Conservation (phyloP, 2,888 invertebrate species). For the Salticus scenicus region DNA sequence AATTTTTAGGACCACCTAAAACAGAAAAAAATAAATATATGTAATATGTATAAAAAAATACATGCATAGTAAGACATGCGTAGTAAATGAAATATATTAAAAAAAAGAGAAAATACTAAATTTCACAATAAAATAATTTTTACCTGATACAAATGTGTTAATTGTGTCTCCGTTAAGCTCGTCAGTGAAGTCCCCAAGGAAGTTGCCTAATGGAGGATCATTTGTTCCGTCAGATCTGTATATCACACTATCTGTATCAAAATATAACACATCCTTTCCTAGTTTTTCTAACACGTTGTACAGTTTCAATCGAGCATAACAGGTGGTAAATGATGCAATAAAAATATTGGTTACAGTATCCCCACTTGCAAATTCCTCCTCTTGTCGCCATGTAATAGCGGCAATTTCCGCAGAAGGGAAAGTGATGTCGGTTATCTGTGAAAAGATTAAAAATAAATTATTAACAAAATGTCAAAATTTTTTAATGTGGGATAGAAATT, state of each 20-base stretch:
- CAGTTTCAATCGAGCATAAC: neutral
- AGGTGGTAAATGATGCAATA: neutral
- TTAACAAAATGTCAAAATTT: too few relatives aligned
- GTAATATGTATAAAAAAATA: neutral
- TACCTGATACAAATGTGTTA: neutral
- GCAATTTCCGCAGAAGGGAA: neutral
- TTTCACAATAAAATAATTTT: neutral
- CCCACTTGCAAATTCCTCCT: neutral
- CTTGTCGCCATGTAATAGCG: neutral
- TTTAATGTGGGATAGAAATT: too few relatives aligned
- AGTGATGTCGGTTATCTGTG: neutral
- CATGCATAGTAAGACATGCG: neutral
- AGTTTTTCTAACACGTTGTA: neutral
- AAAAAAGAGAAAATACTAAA: neutral
- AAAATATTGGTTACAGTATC: neutral
- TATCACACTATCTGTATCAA: neutral
- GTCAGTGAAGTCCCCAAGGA: neutral
- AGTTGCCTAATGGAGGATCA: neutral
- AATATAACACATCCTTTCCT: neutral
- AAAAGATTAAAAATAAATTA: neutral
- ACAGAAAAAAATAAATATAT: neutral
- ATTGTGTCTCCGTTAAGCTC: neutral
- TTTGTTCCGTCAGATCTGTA: neutral
- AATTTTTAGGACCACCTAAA: conserved; percentile 1
- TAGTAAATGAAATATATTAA: neutral